Percentiles rank a stretch among this genome's conserved stretches.
phyloP scores from a whole-genome alignment of 1,140 invertebrate species.

The Doryteuthis pealeii region DNA sequence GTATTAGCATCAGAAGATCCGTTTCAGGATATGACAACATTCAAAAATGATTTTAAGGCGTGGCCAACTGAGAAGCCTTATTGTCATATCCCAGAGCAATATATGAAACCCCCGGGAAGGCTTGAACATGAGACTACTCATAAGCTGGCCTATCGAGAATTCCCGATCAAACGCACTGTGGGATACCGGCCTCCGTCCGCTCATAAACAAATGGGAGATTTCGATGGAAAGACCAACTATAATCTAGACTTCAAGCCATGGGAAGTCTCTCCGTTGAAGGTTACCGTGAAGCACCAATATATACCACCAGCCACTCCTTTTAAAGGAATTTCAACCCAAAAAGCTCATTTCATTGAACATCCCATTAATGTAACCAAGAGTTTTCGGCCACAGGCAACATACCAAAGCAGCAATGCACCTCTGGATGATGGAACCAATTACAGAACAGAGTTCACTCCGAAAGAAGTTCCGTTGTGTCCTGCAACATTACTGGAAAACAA shows the following conservation, averaged over 20 bases:
- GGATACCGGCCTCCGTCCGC: constrained; percentile 39
- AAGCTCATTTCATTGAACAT: constrained; percentile 52
- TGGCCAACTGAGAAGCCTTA: constrained; percentile 53
- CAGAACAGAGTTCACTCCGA: constrained; percentile 53
- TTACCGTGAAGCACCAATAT: constrained; percentile 45
- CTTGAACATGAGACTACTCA: constrained; percentile 59
- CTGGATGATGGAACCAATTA: constrained; percentile 59
- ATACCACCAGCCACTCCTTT: constrained; percentile 54
- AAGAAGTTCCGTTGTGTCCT: constrained; percentile 51
- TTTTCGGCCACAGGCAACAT: constrained; percentile 47
- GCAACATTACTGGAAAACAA: constrained; percentile 43
- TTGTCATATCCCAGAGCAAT: constrained; percentile 45
- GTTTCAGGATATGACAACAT: constrained; percentile 56
- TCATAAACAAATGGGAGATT: constrained; percentile 38
- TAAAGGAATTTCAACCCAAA: constrained; percentile 55
- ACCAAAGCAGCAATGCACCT: constrained; percentile 38
- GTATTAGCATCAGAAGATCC: constrained; percentile 49
- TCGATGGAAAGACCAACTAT: constrained; percentile 58
- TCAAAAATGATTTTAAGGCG: constrained; percentile 53
- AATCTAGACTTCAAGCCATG: constrained; percentile 55
- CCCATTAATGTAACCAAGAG: constrained; percentile 29
- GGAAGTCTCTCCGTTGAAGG: constrained; percentile 39
- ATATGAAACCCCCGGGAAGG: constrained; percentile 55
- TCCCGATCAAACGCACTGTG: constrained; percentile 37
- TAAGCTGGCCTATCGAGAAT: constrained; percentile 42